Conservation (phyloP, 2,113 vertebrate species). For the Dicerorhinus sumatrensis region DNA sequence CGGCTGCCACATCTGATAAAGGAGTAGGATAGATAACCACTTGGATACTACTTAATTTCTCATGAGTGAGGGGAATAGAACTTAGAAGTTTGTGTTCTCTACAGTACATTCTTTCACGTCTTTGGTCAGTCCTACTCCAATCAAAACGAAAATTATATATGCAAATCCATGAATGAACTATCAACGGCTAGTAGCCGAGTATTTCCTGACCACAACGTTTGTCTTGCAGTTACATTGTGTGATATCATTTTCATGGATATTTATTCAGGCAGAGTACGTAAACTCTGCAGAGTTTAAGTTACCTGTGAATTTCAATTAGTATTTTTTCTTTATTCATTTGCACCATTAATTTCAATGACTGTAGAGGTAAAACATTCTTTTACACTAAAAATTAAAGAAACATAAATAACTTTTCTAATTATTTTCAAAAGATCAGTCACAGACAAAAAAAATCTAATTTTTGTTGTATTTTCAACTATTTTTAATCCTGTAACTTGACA, state of each 20-base stretch:
- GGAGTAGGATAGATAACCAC: accelerated
- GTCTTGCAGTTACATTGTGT: too few species aligned
- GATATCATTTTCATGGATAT: not conserved
- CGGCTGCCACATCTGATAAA: not conserved
- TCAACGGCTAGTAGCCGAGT: not conserved
- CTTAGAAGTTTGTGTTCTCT: not conserved
- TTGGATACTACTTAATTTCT: not conserved
- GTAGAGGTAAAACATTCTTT: not conserved
- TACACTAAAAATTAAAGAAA: not conserved
- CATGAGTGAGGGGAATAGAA: not conserved
- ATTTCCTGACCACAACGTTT: not conserved
- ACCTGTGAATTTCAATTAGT: not conserved
- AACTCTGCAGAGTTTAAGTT: not conserved
- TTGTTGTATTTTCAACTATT: not conserved
- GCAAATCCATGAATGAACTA: not conserved
- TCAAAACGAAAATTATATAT: not conserved
- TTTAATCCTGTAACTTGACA: not conserved
- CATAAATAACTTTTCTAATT: too few species aligned
- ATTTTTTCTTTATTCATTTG: not conserved
- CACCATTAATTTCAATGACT: not conserved
- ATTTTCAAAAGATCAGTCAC: not conserved
- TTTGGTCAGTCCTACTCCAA: not conserved
- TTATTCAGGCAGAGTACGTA: not conserved
- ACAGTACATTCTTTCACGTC: accelerated
- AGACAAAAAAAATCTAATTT: not conserved